These are phyloP conservation scores for Euleptes europaea DNA, from an alignment of 2,113 vertebrate species.

Conservation along the genomic window DNA sequence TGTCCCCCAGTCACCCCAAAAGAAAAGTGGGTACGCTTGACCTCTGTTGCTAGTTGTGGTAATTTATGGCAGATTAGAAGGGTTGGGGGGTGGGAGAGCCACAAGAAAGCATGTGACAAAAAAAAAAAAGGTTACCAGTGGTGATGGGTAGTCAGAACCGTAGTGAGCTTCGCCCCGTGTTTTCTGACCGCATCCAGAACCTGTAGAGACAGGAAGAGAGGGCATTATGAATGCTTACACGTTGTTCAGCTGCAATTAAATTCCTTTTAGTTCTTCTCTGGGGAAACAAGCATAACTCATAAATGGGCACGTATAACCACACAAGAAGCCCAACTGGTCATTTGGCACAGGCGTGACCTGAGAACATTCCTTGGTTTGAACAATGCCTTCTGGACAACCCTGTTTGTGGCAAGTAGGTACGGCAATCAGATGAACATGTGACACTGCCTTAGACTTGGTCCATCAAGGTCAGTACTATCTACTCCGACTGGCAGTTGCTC, in stretches of 20 bases:
- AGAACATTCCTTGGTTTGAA: too few species aligned
- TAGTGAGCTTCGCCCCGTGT: conserved; percentile 88
- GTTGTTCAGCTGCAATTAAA: rapidly evolving
- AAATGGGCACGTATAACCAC: neutral
- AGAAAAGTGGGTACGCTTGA: neutral
- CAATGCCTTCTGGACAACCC: too few species aligned
- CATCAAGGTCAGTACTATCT: too few species aligned
- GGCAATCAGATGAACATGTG: too few species aligned
- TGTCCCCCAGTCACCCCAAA: neutral
- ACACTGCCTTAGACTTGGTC: too few species aligned
- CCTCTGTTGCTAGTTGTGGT: too few species aligned
- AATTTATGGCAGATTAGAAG: neutral
- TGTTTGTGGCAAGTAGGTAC: too few species aligned
- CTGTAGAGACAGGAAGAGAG: conserved; percentile 66
- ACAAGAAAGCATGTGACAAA: neutral
- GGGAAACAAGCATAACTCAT: neutral
- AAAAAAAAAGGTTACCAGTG: conserved; percentile 83
- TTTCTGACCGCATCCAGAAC: conserved; percentile 89
- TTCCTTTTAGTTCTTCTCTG: neutral
- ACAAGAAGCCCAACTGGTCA: neutral
- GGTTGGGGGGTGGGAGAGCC: neutral
- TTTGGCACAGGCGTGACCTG: neutral
- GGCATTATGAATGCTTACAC: neutral
- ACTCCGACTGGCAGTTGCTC: too few species aligned
- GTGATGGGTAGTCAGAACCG: conserved; percentile 94